These are phyloP conservation scores for Tenthredo amoena DNA, from an alignment of 2,888 invertebrate genomes.

Conservation along the genomic window DNA sequence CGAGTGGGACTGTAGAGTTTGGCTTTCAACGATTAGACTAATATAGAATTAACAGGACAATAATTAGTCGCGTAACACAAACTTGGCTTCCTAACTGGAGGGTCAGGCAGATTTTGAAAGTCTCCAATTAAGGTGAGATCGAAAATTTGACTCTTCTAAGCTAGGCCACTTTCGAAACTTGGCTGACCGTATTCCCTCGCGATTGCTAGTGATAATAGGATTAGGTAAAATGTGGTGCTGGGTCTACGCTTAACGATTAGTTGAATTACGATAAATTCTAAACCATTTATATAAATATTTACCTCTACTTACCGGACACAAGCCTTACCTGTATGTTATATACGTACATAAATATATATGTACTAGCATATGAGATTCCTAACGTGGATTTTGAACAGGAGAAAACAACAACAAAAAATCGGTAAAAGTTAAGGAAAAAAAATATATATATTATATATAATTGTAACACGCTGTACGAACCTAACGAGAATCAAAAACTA, in stretches of 20 bases:
- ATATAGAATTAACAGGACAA: conserved; percentile 43
- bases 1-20: conserved; percentile 75
- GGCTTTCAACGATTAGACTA: conserved; percentile 60
- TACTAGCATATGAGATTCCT: background rate
- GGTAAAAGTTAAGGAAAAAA: conserved; percentile 18
- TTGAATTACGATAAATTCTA: conserved; percentile 36
- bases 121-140: conserved; percentile 36
- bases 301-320: background rate
- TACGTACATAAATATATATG: background rate
- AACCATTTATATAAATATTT: conserved; percentile 22
- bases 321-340: conserved; percentile 29
- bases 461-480: conserved; percentile 28
- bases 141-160: conserved; percentile 13
- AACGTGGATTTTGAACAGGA: background rate
- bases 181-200: conserved; percentile 53
- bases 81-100: conserved; percentile 58
- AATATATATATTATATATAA: background rate
- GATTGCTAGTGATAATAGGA: conserved; percentile 70
- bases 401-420: background rate
- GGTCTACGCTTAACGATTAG: conserved; percentile 65
- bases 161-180: conserved; percentile 42
- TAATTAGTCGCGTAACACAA: conserved; percentile 54
- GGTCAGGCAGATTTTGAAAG: conserved; percentile 42
- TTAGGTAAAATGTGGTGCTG: conserved; percentile 68
- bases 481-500: conserved; percentile 50